Conservation (phyloP, 2,797 vertebrate genomes). For the Vipera ursinii region DNA sequence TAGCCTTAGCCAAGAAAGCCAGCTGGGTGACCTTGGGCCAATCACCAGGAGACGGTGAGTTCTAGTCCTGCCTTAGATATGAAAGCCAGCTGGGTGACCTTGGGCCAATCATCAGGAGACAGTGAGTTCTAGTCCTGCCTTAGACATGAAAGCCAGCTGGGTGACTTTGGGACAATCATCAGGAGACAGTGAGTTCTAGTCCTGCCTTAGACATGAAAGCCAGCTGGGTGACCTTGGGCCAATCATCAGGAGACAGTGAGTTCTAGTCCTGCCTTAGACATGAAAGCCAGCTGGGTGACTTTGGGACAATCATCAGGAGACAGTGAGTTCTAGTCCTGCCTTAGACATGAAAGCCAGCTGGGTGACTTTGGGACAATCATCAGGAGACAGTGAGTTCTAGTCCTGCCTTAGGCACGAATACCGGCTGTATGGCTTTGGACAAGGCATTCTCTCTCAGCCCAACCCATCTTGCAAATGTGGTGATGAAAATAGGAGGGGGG, state of each 20-base stretch:
- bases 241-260: neutral
- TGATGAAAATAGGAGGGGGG: neutral
- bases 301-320: neutral
- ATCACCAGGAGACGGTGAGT: neutral
- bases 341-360: neutral
- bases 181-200: neutral
- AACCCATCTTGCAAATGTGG: neutral
- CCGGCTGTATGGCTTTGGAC: neutral
- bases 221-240: neutral
- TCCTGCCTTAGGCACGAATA: neutral
- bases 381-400: neutral
- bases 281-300: neutral
- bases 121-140: neutral
- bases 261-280: neutral
- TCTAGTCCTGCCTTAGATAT: neutral
- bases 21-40: neutral
- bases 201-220: no score
- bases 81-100: neutral
- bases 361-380: neutral
- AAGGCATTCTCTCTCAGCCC: neutral
- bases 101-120: neutral
- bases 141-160: neutral
- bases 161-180: neutral
- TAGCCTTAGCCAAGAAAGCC: no score
- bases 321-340: neutral